Base-by-base conservation (phyloP, 2,113 vertebrate genomes). In the Hippocampus guttulatus region DNA sequence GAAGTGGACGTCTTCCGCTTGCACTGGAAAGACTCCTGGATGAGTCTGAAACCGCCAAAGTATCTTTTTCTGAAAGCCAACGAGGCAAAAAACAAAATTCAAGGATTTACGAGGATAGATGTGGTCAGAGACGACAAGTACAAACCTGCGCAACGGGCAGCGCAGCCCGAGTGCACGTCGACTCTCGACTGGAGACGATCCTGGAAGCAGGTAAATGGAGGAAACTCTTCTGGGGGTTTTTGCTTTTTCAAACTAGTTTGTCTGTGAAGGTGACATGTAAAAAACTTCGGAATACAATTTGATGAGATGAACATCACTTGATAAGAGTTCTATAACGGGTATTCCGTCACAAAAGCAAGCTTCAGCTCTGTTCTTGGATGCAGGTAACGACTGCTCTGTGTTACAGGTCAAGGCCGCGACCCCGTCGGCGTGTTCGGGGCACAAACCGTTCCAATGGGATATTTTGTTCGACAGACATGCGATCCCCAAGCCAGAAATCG, bases 21-120 rank as follows among this genome's bases (percentile, higher is more conserved):
- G 3, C 79, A 64, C 58, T 90, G 89, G 89, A 88, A 15, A 66
- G 88, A 90, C 2, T 90, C 89, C 12, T 90, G 89, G 89, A 89
- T 64, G 85, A 88, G 84, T 68, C 27, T 84, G 70, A 90, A 90
- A 52, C 81, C 85, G 21, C 88, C 88, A 2, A 85, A 86, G 64
- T 88, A 88, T 45, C 84, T 87, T n/a, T 87, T 66, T 51, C 76
- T 87, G 5, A 87, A 67, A 45, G 62, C 75, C 54, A 78, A 64
- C 20, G 85, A 88, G 70, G 1, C 18, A 0, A 70, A 71, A 61
- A 2, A 11, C 20, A 68, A 18, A 52, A 40, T 73, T 3, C 8
- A 5, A 3, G 55, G 72, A 11, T 85, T 88, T 47, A 75, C 75
- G 8, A 25, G 65, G 58, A 81, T 88, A 11, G 64, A 81, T 7